These are phyloP conservation scores for Hyla sarda DNA, from an alignment of 2,113 vertebrate species.

Conservation along the genomic window DNA sequence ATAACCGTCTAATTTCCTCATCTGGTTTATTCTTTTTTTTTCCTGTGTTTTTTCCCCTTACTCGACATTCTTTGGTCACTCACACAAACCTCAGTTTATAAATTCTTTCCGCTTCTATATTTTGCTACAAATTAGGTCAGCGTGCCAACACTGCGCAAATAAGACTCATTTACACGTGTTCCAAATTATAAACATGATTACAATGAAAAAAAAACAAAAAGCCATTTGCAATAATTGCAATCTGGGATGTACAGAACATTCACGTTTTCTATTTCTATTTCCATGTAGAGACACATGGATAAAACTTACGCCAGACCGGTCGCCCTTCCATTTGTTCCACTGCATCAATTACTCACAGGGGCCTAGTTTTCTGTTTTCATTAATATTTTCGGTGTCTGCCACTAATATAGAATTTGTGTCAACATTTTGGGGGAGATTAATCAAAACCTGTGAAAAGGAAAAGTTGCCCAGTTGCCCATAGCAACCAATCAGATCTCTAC, in stretches of 20 bases:
- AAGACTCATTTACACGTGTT: slow-evolving; percentile 14
- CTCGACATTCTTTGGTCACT: slow-evolving; percentile 15
- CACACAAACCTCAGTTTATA: slow-evolving; percentile 20
- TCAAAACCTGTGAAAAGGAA: too few species aligned
- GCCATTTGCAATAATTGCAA: neutral
- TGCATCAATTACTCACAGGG: neutral
- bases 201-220: neutral
- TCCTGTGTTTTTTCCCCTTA: neutral
- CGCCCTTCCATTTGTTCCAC: neutral
- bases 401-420: too few species aligned
- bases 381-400: neutral
- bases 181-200: slow-evolving; percentile 7
- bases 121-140: slow-evolving; percentile 32
- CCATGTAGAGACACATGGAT: neutral
- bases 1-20: neutral
- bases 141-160: slow-evolving; percentile 12
- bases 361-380: neutral
- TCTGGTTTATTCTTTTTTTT: neutral
- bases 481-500: too few species aligned
- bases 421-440: too few species aligned
- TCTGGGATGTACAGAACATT: neutral
- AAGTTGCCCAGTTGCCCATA: too few species aligned
- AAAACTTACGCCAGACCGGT: neutral
- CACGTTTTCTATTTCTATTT: neutral
- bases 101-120: slow-evolving; percentile 6